Evolutionary conservation across 2,113 vertebrate genomes (phyloP).

Genomic region (Nerophis ophidion): DNA sequence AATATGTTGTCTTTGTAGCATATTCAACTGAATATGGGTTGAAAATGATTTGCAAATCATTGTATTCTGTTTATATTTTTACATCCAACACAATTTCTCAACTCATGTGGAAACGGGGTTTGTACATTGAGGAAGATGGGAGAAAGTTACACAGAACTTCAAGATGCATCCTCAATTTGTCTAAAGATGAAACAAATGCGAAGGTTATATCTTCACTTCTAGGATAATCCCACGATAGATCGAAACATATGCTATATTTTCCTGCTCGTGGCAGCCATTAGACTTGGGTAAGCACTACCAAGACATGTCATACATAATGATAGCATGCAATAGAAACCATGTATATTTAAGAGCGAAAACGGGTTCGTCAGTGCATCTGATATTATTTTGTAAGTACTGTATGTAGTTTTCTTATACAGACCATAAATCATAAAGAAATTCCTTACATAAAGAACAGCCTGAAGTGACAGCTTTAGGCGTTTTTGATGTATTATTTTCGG

Average conservation of each 20-base stretch:
- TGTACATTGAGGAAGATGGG: slow-evolving; percentile 23
- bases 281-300: slow-evolving; percentile 36
- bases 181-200: slow-evolving; percentile 38
- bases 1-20: too few relatives aligned
- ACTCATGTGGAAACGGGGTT: too few relatives aligned
- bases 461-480: slow-evolving; percentile 55
- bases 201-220: slow-evolving; percentile 40
- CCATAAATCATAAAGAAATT: slow-evolving; percentile 36
- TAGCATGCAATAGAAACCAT: slow-evolving; percentile 36
- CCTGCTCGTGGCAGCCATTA: slow-evolving; percentile 26
- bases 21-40: too few relatives aligned
- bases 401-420: slow-evolving; percentile 26
- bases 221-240: slow-evolving; percentile 35
- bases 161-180: slow-evolving; percentile 46
- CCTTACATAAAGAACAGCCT: slow-evolving; percentile 56
- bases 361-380: slow-evolving; percentile 21
- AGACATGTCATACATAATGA: slow-evolving; percentile 33
- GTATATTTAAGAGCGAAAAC: slow-evolving; percentile 34
- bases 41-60: too few relatives aligned
- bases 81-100: too few relatives aligned
- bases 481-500: slow-evolving; percentile 52
- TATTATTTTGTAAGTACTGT: slow-evolving; percentile 46
- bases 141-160: slow-evolving; percentile 39
- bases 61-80: too few relatives aligned
- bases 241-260: slow-evolving; percentile 39